phyloP scores from a whole-genome alignment of 2,888 invertebrate species.

The Caenorhabditis sulstoni region DNA sequence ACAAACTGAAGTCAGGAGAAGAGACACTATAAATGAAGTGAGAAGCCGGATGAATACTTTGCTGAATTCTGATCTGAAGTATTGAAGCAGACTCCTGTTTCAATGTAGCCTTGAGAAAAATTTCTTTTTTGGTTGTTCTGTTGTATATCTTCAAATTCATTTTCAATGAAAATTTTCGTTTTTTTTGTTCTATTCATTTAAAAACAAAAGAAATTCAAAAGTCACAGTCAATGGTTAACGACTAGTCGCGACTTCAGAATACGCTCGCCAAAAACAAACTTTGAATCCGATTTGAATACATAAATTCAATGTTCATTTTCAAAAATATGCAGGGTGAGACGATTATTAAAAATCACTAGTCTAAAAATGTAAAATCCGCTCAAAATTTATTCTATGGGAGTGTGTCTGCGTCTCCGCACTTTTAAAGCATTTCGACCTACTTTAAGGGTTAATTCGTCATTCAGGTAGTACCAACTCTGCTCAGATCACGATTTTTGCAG shows the following conservation, averaged over 20 bases:
- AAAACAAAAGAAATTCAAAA: too few relatives aligned
- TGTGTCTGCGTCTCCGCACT: conserved; percentile 6
- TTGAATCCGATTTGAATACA: conserved; percentile 46
- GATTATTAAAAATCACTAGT: conserved; percentile 40
- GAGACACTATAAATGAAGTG: conserved; percentile 40
- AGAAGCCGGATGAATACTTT: conserved; percentile 46
- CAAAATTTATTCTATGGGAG: conserved; percentile 15
- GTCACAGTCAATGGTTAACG: too few relatives aligned
- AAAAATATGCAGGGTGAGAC: conserved; percentile 5
- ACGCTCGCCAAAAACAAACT: conserved; percentile 18
- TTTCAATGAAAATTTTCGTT: too few relatives aligned
- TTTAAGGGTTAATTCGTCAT: conserved; percentile 17
- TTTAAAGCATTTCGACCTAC: not conserved
- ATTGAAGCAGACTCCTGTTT: too few relatives aligned
- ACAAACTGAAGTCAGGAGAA: conserved; percentile 14
- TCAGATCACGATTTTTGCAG: not conserved
- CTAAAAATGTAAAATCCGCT: conserved; percentile 26
- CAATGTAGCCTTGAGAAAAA: too few relatives aligned
- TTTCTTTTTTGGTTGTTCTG: too few relatives aligned
- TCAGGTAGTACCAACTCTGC: not conserved
- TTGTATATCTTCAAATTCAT: too few relatives aligned
- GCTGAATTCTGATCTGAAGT: not conserved
- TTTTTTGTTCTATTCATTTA: too few relatives aligned
- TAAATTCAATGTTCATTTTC: conserved; percentile 38
- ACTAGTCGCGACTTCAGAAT: not conserved